These are phyloP conservation scores for Esox lucius DNA, from an alignment of 2,797 vertebrate species.

Conservation along the genomic window DNA sequence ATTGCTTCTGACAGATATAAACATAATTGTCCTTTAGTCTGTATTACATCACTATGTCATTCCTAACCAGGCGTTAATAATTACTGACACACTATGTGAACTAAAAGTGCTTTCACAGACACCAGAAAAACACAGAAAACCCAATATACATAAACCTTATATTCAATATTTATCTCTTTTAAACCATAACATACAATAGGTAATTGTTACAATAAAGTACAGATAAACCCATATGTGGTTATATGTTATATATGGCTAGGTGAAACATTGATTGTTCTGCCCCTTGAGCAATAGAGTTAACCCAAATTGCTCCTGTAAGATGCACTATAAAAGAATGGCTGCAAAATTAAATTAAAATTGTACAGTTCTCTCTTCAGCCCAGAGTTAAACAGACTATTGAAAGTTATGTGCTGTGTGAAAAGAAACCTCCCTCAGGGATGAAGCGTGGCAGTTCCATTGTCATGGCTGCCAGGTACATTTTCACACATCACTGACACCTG, in stretches of 20 bases:
- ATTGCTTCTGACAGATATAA: conserved; percentile 50
- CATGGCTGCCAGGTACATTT: conserved; percentile 57
- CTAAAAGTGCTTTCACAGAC: not conserved
- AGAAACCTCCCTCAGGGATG: conserved; percentile 48
- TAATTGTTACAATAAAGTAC: not conserved
- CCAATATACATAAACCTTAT: not conserved
- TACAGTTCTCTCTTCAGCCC: not conserved
- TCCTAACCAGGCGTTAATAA: not conserved
- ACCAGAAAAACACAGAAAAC: not conserved
- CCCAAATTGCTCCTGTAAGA: no score
- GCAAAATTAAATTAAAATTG: not conserved
- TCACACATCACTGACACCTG: conserved; percentile 58
- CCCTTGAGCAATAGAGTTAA: no score
- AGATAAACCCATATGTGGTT: not conserved
- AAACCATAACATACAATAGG: not conserved
- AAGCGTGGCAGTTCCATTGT: conserved; percentile 67
- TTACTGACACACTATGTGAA: not conserved
- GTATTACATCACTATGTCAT: conserved; percentile 3
- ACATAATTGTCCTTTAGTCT: conserved; percentile 32
- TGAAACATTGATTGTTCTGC: no score
- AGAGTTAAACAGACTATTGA: conserved; percentile 27
- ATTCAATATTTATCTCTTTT: not conserved
- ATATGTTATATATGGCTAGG: no score
- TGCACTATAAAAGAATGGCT: not conserved
- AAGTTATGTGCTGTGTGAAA: conserved; percentile 16